phyloP scores from a whole-genome alignment of 2,113 vertebrate genomes.

The Callocephalon fimbriatum region DNA sequence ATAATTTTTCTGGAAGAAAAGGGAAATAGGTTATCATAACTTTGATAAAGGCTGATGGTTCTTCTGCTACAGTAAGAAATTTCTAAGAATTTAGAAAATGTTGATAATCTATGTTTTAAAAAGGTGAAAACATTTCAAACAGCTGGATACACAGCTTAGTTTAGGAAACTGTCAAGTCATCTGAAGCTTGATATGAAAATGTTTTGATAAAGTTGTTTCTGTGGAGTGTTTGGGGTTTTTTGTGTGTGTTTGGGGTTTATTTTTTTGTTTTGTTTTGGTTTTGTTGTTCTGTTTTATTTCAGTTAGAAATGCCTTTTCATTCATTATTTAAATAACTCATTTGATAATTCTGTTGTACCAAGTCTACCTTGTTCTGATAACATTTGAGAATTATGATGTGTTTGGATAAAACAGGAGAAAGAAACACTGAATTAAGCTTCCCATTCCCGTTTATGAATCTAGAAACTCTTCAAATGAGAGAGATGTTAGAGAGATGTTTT shows the following conservation, averaged over 20 bases:
- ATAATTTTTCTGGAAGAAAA: constrained; percentile 25
- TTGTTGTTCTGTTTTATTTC: background rate
- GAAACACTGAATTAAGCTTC: background rate
- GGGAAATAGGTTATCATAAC: background rate
- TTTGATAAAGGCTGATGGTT: background rate
- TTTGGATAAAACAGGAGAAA: background rate
- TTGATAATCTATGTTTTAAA: background rate
- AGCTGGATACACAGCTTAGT: background rate
- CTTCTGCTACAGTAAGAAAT: background rate
- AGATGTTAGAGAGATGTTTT: background rate
- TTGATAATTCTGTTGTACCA: background rate
- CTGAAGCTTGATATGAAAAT: background rate
- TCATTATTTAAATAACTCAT: background rate
- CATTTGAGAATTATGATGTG: background rate
- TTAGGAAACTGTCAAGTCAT: background rate
- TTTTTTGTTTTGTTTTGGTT: background rate
- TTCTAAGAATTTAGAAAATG: background rate
- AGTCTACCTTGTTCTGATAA: background rate
- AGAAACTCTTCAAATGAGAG: background rate
- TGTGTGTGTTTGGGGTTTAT: background rate
- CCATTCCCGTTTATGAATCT: background rate
- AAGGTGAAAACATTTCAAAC: background rate
- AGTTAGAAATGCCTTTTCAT: background rate
- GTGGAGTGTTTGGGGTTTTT: background rate
- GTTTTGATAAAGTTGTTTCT: background rate